Evolutionary conservation across 2,113 vertebrate genomes (phyloP).

Genomic region (Lagopus muta): DNA sequence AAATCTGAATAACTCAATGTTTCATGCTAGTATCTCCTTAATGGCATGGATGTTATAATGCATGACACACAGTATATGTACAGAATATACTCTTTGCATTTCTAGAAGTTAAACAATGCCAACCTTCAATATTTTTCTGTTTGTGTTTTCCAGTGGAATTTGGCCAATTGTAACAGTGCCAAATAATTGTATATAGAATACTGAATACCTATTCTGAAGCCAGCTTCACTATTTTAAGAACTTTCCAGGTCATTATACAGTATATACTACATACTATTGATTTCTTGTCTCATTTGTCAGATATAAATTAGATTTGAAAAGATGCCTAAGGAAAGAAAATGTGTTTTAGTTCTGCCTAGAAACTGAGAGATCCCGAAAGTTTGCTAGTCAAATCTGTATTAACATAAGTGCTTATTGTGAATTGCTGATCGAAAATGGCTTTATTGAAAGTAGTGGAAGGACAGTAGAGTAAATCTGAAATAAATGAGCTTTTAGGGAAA

Average conservation of each 20-base stretch:
- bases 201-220: background rate
- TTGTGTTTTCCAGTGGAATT: background rate
- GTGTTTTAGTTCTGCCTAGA: background rate
- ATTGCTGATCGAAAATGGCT: background rate
- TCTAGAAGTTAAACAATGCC: background rate
- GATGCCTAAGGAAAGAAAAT: slow-evolving; percentile 9
- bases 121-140: background rate
- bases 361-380: background rate
- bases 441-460: background rate
- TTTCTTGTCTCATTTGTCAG: slow-evolving; percentile 37
- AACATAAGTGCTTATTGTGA: background rate
- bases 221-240: background rate
- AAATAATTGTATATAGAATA: background rate
- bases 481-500: background rate
- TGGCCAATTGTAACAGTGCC: background rate
- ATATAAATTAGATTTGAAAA: slow-evolving; percentile 13
- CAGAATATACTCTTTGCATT: background rate
- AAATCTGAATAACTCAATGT: no score
- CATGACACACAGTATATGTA: fast-evolving
- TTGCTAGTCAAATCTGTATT: background rate
- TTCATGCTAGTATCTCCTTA: background rate
- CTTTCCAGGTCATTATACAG: slow-evolving; percentile 13
- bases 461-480: background rate
- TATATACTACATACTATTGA: background rate
- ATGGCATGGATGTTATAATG: background rate